These are phyloP conservation scores for Indicator maculatus DNA, from an alignment of 2,113 vertebrate genomes.

Conservation along the genomic window DNA sequence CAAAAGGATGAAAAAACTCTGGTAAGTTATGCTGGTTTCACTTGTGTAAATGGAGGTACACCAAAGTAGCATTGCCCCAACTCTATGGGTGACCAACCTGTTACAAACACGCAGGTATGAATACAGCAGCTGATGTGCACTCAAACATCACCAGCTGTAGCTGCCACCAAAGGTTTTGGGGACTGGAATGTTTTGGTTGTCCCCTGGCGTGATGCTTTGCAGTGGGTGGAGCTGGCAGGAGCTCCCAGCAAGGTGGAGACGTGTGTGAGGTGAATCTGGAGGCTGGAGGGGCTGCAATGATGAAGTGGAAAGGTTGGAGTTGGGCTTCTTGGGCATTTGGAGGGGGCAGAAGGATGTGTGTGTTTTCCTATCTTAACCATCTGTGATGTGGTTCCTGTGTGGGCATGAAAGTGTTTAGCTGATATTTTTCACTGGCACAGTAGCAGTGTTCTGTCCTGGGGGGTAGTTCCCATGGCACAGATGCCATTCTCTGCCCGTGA, in stretches of 20 bases:
- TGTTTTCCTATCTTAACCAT: background rate
- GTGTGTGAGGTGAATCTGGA: background rate
- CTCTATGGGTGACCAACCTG: background rate
- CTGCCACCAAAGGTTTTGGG: background rate
- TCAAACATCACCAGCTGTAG: background rate
- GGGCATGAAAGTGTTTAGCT: background rate
- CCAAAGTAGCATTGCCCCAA: accelerated
- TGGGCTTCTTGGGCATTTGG: background rate
- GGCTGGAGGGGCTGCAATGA: background rate
- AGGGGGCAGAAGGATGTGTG: background rate
- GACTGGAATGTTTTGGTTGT: background rate
- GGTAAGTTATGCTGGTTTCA: background rate
- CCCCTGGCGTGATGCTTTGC: accelerated
- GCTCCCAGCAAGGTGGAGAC: accelerated
- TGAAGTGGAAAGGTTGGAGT: background rate
- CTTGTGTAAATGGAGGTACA: background rate
- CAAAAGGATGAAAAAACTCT: background rate
- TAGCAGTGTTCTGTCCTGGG: background rate
- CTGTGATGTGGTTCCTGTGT: background rate
- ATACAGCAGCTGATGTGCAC: background rate
- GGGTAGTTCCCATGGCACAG: background rate
- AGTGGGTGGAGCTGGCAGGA: background rate
- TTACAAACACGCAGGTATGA: background rate
- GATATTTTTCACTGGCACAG: background rate
- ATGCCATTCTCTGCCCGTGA: background rate